phyloP scores from a whole-genome alignment of 1,140 invertebrate genomes.

The Coptotermes formosanus region DNA sequence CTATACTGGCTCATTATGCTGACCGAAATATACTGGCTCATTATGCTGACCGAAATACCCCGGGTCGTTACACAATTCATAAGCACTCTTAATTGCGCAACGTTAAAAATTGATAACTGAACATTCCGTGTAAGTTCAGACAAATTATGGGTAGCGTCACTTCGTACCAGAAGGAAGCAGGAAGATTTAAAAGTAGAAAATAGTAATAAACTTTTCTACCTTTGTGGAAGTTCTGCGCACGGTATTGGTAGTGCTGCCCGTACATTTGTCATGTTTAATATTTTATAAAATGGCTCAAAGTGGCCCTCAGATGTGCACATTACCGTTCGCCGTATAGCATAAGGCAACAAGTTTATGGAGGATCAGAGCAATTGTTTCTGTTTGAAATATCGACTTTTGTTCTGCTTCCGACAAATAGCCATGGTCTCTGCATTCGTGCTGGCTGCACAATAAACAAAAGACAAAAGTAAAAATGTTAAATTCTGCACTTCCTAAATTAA shows the following conservation, averaged over 20 bases:
- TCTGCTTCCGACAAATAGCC: too few species aligned
- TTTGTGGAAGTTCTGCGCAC: neutral
- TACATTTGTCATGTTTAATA: conserved; percentile 8
- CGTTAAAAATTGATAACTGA: neutral
- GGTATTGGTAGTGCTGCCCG: too few species aligned
- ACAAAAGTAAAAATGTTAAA: too few species aligned
- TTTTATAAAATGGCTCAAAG: neutral
- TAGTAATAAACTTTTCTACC: neutral
- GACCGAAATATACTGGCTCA: too few species aligned
- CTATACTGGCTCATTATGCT: too few species aligned
- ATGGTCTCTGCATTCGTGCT: too few species aligned
- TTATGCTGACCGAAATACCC: too few species aligned
- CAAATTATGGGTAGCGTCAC: neutral
- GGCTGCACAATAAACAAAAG: too few species aligned
- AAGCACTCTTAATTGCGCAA: too few species aligned
- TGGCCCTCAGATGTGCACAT: neutral
- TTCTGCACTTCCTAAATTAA: too few species aligned
- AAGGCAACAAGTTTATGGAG: neutral
- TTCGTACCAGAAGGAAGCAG: neutral
- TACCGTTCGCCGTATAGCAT: neutral
- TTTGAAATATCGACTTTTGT: neutral
- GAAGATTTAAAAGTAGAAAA: neutral
- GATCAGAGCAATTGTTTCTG: neutral
- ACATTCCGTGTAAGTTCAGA: neutral
- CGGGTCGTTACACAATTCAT: too few species aligned